Conservation (phyloP, 2,888 invertebrate species). For the Encarsia formosa region DNA sequence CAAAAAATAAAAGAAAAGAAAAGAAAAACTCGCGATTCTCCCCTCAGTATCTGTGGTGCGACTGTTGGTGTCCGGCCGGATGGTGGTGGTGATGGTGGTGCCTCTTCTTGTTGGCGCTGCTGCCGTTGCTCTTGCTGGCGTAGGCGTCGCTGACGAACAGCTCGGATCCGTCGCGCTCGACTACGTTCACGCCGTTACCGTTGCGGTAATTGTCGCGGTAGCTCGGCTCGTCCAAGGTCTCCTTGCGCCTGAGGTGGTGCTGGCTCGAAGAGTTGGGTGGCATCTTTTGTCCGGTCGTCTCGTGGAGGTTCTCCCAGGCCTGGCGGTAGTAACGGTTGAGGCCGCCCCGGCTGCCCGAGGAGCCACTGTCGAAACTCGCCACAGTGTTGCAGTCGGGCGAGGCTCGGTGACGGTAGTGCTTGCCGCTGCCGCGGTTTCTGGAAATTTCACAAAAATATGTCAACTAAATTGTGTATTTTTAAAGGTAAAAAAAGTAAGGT, state of each 20-base stretch:
- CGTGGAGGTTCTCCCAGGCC: conserved; percentile 90
- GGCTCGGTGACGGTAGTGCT: conserved; percentile 83
- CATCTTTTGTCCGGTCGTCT: conserved; percentile 65
- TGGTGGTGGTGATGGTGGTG: conserved; percentile 69
- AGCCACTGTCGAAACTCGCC: conserved; percentile 83
- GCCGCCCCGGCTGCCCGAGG: conserved; percentile 77
- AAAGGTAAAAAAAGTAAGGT: no score
- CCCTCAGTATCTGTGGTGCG: conserved; percentile 54
- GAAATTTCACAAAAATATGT: no score
- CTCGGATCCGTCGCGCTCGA: conserved; percentile 66
- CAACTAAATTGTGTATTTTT: no score
- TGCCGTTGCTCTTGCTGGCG: conserved; percentile 51
- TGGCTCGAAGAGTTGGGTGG: conserved; percentile 37
- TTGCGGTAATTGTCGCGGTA: conserved; percentile 45
- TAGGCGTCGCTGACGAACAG: conserved; percentile 66
- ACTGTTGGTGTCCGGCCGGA: conserved; percentile 54
- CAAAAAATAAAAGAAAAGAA: no score
- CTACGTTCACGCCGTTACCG: conserved; percentile 35
- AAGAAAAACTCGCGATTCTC: no score
- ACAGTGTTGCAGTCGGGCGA: conserved; percentile 89
- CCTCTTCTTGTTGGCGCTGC: conserved; percentile 61
- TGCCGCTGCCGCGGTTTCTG: conserved; percentile 72
- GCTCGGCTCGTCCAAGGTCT: conserved; percentile 66
- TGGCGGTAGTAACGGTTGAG: conserved; percentile 85
- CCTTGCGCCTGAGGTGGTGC: conserved; percentile 64